phyloP scores from a whole-genome alignment of 1,140 invertebrate genomes.

The Monochamus saltuarius region DNA sequence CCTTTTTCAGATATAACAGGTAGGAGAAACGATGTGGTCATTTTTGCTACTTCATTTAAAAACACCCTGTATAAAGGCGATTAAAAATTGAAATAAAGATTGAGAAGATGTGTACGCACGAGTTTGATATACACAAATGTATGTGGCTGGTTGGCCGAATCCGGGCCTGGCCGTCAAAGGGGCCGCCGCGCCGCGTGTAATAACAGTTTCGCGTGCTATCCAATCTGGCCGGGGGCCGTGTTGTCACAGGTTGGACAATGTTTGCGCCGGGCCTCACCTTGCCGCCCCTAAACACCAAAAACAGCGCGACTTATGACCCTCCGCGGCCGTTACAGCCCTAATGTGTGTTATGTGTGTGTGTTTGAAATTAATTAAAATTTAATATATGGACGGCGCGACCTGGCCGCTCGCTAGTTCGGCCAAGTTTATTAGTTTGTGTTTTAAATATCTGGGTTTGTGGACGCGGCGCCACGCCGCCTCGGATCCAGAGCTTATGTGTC shows the following conservation, averaged over 20 bases:
- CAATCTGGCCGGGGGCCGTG: slow-evolving; percentile 32
- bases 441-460: too few species aligned
- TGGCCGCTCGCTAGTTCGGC: slow-evolving; percentile 16
- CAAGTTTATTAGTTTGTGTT: slow-evolving; percentile 13
- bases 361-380: slow-evolving; percentile 26
- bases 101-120: too few species aligned
- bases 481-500: too few species aligned
- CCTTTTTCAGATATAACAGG: too few species aligned
- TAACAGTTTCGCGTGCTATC: slow-evolving; percentile 38
- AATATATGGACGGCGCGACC: slow-evolving; percentile 20
- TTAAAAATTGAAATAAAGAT: too few species aligned
- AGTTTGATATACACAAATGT: too few species aligned
- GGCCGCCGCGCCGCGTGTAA: slow-evolving; percentile 27
- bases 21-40: too few species aligned
- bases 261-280: slow-evolving; percentile 32
- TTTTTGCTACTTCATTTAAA: too few species aligned
- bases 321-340: slow-evolving; percentile 18
- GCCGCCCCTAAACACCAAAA: slow-evolving; percentile 26
- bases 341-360: slow-evolving; percentile 21
- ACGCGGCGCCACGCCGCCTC: too few species aligned
- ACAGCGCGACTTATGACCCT: slow-evolving; percentile 22
- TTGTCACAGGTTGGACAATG: slow-evolving; percentile 35
- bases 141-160: background rate
- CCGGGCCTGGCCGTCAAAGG: slow-evolving; percentile 13
- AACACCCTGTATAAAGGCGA: too few species aligned